Evolutionary conservation across 2,113 vertebrate genomes (phyloP).

Genomic region (Semicossyphus pulcher): DNA sequence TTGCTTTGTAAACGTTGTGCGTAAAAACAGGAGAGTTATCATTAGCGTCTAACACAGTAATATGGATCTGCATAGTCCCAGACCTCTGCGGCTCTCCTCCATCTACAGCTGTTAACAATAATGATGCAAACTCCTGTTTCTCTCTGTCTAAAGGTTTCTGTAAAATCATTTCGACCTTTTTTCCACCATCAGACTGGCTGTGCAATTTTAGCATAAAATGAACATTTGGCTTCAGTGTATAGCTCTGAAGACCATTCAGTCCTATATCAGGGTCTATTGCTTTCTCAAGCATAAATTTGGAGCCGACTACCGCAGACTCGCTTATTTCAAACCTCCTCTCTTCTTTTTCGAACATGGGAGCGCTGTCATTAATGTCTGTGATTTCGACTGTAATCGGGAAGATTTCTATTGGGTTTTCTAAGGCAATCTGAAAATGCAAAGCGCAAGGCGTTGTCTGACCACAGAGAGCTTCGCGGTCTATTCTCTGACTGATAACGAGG

Average conservation of each 20-base stretch:
- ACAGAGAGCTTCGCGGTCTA: slow-evolving; percentile 86
- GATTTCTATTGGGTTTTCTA: slow-evolving; percentile 83
- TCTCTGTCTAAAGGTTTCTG: slow-evolving; percentile 70
- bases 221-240: slow-evolving; percentile 74
- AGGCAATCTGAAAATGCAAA: slow-evolving; percentile 80
- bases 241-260: slow-evolving; percentile 80
- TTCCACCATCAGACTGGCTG: slow-evolving; percentile 53
- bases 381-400: slow-evolving; percentile 78
- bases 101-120: slow-evolving; percentile 72
- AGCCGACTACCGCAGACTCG: slow-evolving; percentile 55
- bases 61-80: slow-evolving; percentile 51
- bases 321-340: slow-evolving; percentile 67
- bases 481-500: slow-evolving; percentile 81
- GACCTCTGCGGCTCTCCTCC: slow-evolving; percentile 62
- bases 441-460: slow-evolving; percentile 76
- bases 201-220: slow-evolving; percentile 73
- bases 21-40: slow-evolving; percentile 80
- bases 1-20: slow-evolving; percentile 72
- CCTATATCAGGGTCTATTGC: slow-evolving; percentile 83
- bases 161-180: slow-evolving; percentile 66
- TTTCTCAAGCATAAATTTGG: slow-evolving; percentile 79
- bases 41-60: slow-evolving; percentile 61
- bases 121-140: slow-evolving; percentile 19
- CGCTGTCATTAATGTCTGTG: slow-evolving; percentile 82
- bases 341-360: slow-evolving; percentile 50